phyloP scores from a whole-genome alignment of 1,140 invertebrate genomes.

The Aphelinus atriplicis region DNA sequence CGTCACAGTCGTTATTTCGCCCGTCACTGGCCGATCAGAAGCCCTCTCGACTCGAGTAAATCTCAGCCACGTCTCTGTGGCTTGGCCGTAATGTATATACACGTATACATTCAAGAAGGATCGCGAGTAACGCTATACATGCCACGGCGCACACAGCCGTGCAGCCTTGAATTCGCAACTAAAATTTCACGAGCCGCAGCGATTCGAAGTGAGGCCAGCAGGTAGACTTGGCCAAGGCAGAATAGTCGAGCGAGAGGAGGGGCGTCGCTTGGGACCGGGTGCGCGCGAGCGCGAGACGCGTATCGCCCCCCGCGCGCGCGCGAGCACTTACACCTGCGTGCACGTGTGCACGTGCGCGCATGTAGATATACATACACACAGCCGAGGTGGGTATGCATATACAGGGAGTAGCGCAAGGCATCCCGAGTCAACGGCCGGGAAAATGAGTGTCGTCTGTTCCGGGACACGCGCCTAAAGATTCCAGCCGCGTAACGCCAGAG shows the following conservation, averaged over 20 bases:
- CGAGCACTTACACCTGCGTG: no score
- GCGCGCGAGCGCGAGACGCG: conserved; percentile 12
- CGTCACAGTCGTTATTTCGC: no score
- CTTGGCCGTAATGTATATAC: no score
- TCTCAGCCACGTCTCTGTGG: no score
- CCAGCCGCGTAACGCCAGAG: neutral
- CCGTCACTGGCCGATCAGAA: no score
- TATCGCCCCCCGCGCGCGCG: no score
- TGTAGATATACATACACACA: conserved; percentile 31
- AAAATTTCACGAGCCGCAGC: conserved; percentile 56
- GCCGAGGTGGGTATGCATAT: no score
- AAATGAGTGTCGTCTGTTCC: conserved; percentile 63
- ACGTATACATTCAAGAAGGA: no score
- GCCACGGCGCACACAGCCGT: no score
- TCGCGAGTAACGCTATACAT: no score
- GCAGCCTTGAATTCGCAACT: conserved; percentile 14
- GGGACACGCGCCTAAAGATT: conserved; percentile 55
- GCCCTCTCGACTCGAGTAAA: no score
- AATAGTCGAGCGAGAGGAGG: conserved; percentile 9
- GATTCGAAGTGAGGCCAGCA: conserved; percentile 48
- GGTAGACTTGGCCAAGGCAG: conserved; percentile 6
- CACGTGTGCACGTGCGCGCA: neutral
- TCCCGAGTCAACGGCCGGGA: conserved; percentile 60
- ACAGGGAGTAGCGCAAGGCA: conserved; percentile 35
- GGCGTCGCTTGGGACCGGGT: conserved; percentile 15